Percentiles rank a stretch among this genome's conserved stretches.
Evolutionary conservation across 2,797 vertebrate genomes (phyloP).

Genomic region (Dipus sagitta): DNA sequence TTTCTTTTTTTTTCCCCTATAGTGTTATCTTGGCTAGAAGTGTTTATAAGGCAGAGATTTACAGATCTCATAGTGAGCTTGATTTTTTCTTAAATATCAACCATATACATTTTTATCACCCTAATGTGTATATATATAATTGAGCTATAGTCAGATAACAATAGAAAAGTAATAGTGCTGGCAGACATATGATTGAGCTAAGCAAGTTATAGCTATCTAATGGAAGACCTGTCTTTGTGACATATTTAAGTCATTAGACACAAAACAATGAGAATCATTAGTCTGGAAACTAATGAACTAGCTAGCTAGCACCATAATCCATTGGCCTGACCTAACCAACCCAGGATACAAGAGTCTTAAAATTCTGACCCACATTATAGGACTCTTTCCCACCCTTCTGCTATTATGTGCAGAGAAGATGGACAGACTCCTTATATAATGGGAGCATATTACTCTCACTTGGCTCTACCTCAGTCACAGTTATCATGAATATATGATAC

Average conservation of each 20-base stretch:
- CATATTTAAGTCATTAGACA: constrained; percentile 72
- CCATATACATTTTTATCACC: constrained; percentile 77
- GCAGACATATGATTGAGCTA: constrained; percentile 61
- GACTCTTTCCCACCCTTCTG: neutral
- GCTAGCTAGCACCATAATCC: constrained; percentile 33
- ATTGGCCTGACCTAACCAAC: constrained; percentile 56
- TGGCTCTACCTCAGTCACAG: neutral
- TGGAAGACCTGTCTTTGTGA: constrained; percentile 65
- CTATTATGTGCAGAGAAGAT: neutral
- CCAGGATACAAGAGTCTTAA: constrained; percentile 14
- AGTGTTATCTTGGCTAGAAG: constrained; percentile 67
- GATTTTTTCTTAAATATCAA: constrained; percentile 80
- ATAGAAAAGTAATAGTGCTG: constrained; percentile 75
- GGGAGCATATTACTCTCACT: neutral
- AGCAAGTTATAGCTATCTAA: constrained; percentile 75
- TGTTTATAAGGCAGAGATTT: constrained; percentile 82
- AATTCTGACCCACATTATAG: neutral
- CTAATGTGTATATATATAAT: constrained; percentile 30
- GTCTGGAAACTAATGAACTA: constrained; percentile 55
- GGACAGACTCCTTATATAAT: neutral
- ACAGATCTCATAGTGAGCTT: constrained; percentile 76
- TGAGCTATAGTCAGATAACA: constrained; percentile 81
- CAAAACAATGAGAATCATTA: constrained; percentile 74
- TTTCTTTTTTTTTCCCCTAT: constrained; percentile 38
- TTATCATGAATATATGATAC: neutral